Percentiles rank a stretch among this genome's conserved stretches.
Conservation (phyloP, 1,140 invertebrate species). For the Diabrotica virgifera region DNA sequence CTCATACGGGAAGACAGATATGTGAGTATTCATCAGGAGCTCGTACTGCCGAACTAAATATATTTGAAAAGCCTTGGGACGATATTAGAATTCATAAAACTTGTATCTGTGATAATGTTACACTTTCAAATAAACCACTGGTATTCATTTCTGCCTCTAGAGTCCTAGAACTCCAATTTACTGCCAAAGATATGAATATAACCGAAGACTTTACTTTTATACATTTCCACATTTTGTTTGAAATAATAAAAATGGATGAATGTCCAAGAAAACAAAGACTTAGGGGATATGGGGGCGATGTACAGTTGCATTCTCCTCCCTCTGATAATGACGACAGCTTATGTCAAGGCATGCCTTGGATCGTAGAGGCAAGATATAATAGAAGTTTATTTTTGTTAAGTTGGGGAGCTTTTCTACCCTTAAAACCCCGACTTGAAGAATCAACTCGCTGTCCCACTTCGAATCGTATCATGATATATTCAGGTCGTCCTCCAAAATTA, state of each 20-base stretch:
- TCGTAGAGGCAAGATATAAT: slow-evolving; percentile 70
- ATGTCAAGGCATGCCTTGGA: slow-evolving; percentile 71
- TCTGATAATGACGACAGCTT: slow-evolving; percentile 59
- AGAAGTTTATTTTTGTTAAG: slow-evolving; percentile 71
- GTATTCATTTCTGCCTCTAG: slow-evolving; percentile 63
- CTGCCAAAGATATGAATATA: slow-evolving; percentile 61
- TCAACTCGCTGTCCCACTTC: slow-evolving; percentile 59
- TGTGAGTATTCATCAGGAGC: slow-evolving; percentile 56
- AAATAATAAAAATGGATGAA: slow-evolving; percentile 61
- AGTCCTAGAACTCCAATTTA: slow-evolving; percentile 61
- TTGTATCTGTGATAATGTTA: slow-evolving; percentile 70
- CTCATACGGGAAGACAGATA: slow-evolving; percentile 57
- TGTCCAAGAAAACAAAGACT: slow-evolving; percentile 64
- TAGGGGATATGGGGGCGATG: slow-evolving; percentile 59
- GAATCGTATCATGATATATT: slow-evolving; percentile 63
- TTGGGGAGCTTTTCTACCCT: slow-evolving; percentile 62
- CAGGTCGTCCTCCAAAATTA: slow-evolving; percentile 61
- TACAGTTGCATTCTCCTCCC: slow-evolving; percentile 60
- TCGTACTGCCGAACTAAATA: slow-evolving; percentile 56
- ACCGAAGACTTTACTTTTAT: slow-evolving; percentile 68
- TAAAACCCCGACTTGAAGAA: slow-evolving; percentile 54
- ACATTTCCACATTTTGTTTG: slow-evolving; percentile 66
- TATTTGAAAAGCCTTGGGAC: slow-evolving; percentile 65
- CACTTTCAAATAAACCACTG: slow-evolving; percentile 53
- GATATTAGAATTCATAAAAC: slow-evolving; percentile 61